Conservation (phyloP, 2,888 invertebrate genomes). For the Carabus problematicus region DNA sequence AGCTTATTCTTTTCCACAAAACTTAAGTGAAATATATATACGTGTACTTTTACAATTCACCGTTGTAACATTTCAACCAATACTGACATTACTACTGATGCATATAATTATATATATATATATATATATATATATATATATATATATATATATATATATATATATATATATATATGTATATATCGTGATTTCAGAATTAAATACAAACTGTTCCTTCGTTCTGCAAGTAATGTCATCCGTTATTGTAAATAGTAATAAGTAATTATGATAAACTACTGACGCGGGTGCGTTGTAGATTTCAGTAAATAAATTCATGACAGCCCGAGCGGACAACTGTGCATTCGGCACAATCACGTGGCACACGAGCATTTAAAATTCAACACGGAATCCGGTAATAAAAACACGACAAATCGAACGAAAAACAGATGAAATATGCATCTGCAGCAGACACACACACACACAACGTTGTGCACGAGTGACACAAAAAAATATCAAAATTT, state of each 20-base stretch:
- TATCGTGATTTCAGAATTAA: too few relatives aligned
- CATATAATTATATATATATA: too few relatives aligned
- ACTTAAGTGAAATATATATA: too few relatives aligned
- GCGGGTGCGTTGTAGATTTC: not conserved
- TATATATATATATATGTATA: too few relatives aligned
- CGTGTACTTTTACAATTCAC: too few relatives aligned
- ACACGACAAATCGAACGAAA: conserved; percentile 24
- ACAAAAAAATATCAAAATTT: conserved; percentile 24
- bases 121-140: too few relatives aligned
- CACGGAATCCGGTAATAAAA: conserved; percentile 37
- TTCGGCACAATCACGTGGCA: not conserved
- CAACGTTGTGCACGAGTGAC: not conserved
- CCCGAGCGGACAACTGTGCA: not conserved
- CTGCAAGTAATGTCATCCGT: not conserved
- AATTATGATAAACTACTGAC: not conserved
- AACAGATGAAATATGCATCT: conserved; percentile 38
- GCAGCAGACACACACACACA: conserved; percentile 19
- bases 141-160: too few relatives aligned
- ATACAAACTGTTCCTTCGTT: too few relatives aligned
- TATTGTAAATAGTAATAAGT: conserved; percentile 9
- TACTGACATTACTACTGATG: too few relatives aligned
- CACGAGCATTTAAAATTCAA: conserved; percentile 34
- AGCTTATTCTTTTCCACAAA: too few relatives aligned
- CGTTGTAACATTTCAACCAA: too few relatives aligned
- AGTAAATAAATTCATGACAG: conserved; percentile 19